Evolutionary conservation across 2,113 vertebrate genomes (phyloP).

Genomic region (Limnothrissa miodon): DNA sequence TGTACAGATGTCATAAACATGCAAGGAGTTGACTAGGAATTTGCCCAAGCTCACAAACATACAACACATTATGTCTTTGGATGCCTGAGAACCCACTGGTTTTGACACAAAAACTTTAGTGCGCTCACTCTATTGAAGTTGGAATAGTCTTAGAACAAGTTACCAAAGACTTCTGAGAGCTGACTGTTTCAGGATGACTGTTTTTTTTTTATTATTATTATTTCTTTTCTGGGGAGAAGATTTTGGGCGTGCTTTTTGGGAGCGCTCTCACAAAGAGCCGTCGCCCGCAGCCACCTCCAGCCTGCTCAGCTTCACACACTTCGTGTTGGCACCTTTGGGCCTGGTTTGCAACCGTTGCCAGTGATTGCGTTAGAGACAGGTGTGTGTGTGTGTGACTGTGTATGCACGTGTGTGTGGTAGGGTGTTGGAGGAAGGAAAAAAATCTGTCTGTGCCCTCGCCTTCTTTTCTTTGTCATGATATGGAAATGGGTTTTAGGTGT

Average conservation of each 20-base stretch:
- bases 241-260: background rate
- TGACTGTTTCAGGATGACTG: background rate
- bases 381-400: background rate
- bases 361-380: background rate
- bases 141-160: background rate
- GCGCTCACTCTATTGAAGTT: background rate
- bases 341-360: conserved; percentile 37
- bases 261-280: conserved; percentile 24
- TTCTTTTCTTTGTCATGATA: background rate
- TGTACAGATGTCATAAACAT: no score
- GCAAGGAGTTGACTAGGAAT: background rate
- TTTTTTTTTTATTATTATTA: background rate
- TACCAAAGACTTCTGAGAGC: background rate
- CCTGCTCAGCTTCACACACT: conserved; percentile 40
- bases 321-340: conserved; percentile 47
- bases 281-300: conserved; percentile 26
- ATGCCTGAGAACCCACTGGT: background rate
- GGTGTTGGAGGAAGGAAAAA: conserved; percentile 34
- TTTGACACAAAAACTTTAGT: background rate
- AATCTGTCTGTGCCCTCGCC: conserved; percentile 36
- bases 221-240: background rate
- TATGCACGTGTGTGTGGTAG: no score
- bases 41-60: background rate
- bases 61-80: background rate
- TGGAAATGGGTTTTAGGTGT: conserved; percentile 51